Evolutionary conservation across 2,797 vertebrate genomes (phyloP).

Genomic region (Eospalax fontanierii): DNA sequence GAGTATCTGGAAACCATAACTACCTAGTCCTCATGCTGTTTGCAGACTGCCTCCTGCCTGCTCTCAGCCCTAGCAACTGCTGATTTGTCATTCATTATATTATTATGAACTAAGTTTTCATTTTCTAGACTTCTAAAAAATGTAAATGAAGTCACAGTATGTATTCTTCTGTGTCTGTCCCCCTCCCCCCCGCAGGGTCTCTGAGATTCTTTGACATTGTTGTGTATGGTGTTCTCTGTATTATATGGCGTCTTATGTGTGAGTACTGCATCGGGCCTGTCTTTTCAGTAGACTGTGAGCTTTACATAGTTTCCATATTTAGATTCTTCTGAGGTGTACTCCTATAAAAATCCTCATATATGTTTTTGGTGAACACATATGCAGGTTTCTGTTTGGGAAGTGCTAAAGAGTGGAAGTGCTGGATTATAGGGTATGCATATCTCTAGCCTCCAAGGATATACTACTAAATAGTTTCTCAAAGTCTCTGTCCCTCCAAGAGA

Average conservation of each 20-base stretch:
- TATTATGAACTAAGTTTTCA: neutral
- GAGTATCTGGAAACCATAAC: no score
- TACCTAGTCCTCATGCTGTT: neutral
- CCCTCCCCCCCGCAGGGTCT: neutral
- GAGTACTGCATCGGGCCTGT: accelerated
- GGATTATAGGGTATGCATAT: neutral
- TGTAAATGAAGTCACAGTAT: neutral
- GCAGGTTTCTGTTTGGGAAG: neutral
- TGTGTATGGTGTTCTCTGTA: neutral
- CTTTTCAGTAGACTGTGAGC: neutral
- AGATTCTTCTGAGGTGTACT: neutral
- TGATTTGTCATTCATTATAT: neutral
- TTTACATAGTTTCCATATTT: neutral
- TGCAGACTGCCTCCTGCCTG: neutral
- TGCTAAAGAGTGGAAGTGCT: neutral
- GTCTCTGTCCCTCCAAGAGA: neutral
- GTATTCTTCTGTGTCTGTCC: neutral
- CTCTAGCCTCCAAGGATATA: neutral
- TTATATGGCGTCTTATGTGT: accelerated
- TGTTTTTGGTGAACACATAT: neutral
- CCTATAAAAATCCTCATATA: neutral
- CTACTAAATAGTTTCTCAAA: neutral
- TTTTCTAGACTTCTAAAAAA: neutral
- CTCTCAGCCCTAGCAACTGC: neutral
- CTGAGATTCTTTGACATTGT: accelerated